Evolutionary conservation across 2,888 invertebrate species (phyloP).

Genomic region (Cerastis leucographa): DNA sequence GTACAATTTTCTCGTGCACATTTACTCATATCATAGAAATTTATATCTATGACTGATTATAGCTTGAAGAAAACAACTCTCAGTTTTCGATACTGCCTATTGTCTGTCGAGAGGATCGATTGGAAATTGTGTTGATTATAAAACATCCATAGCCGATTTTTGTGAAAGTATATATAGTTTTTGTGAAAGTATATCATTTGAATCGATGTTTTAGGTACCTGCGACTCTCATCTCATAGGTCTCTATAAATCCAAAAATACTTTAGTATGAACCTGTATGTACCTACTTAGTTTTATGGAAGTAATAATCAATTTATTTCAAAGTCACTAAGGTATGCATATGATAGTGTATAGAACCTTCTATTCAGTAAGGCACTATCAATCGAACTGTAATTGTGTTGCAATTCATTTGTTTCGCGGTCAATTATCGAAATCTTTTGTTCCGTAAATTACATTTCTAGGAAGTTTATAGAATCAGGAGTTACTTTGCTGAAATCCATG

Average conservation of each 20-base stretch:
- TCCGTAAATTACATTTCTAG: constrained; percentile 58
- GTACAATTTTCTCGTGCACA: neutral
- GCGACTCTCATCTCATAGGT: neutral
- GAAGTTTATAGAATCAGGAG: constrained; percentile 5
- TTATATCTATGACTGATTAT: no score
- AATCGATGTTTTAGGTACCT: neutral
- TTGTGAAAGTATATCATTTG: no score
- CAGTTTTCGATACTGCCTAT: neutral
- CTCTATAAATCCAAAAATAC: neutral
- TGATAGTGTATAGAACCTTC: constrained; percentile 26
- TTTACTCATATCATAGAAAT: neutral
- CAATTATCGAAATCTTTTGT: constrained; percentile 66
- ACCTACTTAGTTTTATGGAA: constrained; percentile 37
- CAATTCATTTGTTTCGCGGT: constrained; percentile 71
- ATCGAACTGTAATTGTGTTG: constrained; percentile 60
- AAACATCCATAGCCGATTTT: neutral
- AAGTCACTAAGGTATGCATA: constrained; percentile 43
- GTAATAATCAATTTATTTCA: constrained; percentile 36
- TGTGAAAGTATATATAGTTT: neutral
- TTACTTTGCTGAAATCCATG: no score
- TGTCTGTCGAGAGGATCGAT: neutral
- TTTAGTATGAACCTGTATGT: constrained; percentile 1
- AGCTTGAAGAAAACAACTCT: neutral
- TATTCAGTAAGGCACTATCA: constrained; percentile 42
- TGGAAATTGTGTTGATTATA: no score